Conservation (phyloP, 2,888 invertebrate genomes). For the Tubulanus polymorphus region DNA sequence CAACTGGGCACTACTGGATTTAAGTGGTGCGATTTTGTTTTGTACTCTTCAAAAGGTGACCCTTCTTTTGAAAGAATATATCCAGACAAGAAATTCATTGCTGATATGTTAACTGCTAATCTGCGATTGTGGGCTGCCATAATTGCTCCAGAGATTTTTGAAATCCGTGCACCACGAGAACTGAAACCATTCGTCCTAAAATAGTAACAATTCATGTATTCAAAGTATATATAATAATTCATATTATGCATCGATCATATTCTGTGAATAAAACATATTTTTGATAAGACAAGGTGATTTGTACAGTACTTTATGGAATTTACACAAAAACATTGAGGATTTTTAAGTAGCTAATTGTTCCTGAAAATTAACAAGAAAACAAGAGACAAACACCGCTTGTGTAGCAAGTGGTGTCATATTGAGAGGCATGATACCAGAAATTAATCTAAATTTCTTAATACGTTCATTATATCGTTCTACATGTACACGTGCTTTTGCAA, state of each 20-base stretch:
- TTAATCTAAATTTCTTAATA: constrained; percentile 9
- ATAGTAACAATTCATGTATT: background rate
- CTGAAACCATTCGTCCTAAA: background rate
- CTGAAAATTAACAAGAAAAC: background rate
- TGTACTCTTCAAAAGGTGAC: background rate
- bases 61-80: background rate
- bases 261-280: too few species aligned
- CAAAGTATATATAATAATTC: background rate
- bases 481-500: constrained; percentile 14
- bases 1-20: background rate
- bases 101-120: background rate
- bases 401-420: background rate
- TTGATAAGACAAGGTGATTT: too few species aligned
- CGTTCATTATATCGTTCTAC: constrained; percentile 9
- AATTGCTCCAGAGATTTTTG: constrained; percentile 2
- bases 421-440: background rate
- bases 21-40: constrained; percentile 1
- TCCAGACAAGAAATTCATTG: background rate
- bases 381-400: background rate
- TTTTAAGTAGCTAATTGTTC: background rate
- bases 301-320: too few species aligned
- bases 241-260: too few species aligned
- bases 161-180: background rate
- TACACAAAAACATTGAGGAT: too few species aligned
- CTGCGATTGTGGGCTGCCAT: background rate